These are phyloP conservation scores for Halcyon smyrnensis DNA, from an alignment of 2,797 vertebrate genomes.

Conservation along the genomic window DNA sequence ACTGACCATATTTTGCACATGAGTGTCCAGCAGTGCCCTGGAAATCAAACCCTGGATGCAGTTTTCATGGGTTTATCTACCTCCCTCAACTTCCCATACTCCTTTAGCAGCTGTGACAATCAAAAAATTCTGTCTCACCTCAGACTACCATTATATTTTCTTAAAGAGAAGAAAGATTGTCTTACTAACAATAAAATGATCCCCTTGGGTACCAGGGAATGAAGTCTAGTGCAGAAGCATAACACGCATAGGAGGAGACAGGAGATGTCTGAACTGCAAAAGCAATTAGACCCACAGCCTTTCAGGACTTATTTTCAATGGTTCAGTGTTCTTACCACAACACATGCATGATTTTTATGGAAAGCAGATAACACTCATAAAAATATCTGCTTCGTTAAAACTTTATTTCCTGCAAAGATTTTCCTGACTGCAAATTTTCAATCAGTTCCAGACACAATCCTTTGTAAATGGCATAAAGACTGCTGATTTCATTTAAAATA, in stretches of 20 bases:
- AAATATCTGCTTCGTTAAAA: conserved; percentile 31
- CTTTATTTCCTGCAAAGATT: conserved; percentile 28
- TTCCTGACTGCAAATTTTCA: not conserved
- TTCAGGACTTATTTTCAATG: not conserved
- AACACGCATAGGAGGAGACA: not conserved
- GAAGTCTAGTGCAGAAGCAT: not conserved
- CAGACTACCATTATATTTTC: not conserved
- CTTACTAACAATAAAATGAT: not conserved
- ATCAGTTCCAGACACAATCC: not conserved
- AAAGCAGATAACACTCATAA: conserved; percentile 39
- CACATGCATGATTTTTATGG: not conserved
- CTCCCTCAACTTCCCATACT: not conserved
- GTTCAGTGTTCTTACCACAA: not conserved
- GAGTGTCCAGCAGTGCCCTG: not conserved
- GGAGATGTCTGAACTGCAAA: not conserved
- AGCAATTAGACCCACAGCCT: not conserved
- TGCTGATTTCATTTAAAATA: not conserved
- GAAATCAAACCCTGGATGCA: not conserved
- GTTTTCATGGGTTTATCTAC: not conserved
- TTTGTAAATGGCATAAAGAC: not conserved
- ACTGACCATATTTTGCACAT: rapidly evolving
- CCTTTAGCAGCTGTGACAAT: not conserved
- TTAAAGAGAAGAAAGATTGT: not conserved
- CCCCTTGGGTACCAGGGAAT: not conserved
- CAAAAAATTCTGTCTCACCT: not conserved